Conservation (phyloP, 1,140 invertebrate species). For the Ostrea edulis region DNA sequence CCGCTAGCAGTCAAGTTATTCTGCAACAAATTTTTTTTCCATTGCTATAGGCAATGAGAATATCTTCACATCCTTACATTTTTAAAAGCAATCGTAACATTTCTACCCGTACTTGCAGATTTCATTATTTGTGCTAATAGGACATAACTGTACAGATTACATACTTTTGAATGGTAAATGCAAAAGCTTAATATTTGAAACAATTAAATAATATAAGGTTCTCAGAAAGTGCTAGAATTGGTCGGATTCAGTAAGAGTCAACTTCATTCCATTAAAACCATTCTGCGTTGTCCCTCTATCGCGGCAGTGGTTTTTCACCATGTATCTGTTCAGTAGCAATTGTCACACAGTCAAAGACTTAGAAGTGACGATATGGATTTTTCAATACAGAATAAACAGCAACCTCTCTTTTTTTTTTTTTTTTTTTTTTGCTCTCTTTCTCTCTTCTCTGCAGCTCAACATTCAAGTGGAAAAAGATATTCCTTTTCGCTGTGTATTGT, state of each 20-base stretch:
- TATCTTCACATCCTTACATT: too few relatives aligned
- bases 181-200: too few relatives aligned
- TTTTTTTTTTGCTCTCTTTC: background rate
- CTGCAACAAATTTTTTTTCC: too few relatives aligned
- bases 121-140: too few relatives aligned
- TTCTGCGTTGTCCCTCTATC: background rate
- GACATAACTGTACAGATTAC: too few relatives aligned
- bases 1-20: too few relatives aligned
- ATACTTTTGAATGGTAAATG: too few relatives aligned
- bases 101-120: too few relatives aligned
- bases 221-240: too few relatives aligned
- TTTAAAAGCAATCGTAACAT: too few relatives aligned
- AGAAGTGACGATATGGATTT: constrained; percentile 28
- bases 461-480: constrained; percentile 37
- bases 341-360: constrained; percentile 29
- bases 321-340: background rate
- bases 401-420: background rate
- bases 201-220: too few relatives aligned
- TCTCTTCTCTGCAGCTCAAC: constrained; percentile 15
- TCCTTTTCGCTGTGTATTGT: constrained; percentile 34
- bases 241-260: background rate
- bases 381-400: constrained; percentile 30
- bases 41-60: too few relatives aligned
- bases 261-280: background rate
- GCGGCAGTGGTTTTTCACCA: background rate